A percentile compares a stretch with the other conserved stretches of the same genome.
phyloP scores from a whole-genome alignment of 2,888 invertebrate species.

The Dicycla oo region DNA sequence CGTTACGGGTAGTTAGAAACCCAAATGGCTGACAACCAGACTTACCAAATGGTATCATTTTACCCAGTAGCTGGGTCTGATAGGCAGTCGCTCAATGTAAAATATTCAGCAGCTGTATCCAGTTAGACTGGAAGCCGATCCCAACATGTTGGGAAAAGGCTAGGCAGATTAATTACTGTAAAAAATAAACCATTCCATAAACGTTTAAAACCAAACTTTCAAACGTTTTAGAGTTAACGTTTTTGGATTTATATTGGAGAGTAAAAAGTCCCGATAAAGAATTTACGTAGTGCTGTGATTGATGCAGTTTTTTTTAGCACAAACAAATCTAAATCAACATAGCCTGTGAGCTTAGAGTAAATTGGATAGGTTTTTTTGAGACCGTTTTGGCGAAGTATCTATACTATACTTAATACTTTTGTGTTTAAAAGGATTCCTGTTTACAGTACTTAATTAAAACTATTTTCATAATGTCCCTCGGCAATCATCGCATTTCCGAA shows the following conservation, averaged over 20 bases:
- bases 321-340: conserved; percentile 15
- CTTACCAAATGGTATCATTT: too few relatives aligned
- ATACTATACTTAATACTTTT: conserved; percentile 1
- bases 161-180: too few relatives aligned
- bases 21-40: too few relatives aligned
- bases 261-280: background rate
- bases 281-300: background rate
- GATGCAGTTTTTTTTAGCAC: conserved; percentile 9
- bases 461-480: too few relatives aligned
- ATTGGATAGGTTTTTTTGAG: conserved; percentile 27
- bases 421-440: conserved; percentile 1
- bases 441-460: too few relatives aligned
- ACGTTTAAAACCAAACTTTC: background rate
- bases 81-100: too few relatives aligned
- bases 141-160: too few relatives aligned
- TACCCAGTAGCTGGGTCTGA: too few relatives aligned
- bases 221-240: background rate
- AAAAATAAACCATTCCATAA: background rate
- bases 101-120: too few relatives aligned
- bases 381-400: background rate
- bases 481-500: too few relatives aligned
- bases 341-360: conserved; percentile 12
- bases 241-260: background rate
- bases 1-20: too few relatives aligned
- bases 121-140: too few relatives aligned